Evolutionary conservation across 2,797 vertebrate genomes (phyloP).

Genomic region (Carduelis carduelis): DNA sequence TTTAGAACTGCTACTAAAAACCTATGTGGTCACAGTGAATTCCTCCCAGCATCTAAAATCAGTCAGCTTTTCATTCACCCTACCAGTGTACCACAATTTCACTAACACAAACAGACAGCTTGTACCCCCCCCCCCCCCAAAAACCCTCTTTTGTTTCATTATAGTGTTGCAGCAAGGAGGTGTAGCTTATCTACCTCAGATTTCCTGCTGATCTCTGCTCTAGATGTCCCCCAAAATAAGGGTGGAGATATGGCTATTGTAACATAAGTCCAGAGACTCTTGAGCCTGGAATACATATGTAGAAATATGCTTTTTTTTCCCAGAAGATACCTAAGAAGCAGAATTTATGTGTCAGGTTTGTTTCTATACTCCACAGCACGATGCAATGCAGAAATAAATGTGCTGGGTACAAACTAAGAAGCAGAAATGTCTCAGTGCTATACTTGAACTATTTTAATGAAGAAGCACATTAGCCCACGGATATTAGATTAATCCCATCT

Average conservation of each 20-base stretch:
- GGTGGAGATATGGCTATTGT: not conserved
- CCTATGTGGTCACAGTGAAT: not conserved
- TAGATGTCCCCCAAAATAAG: not conserved
- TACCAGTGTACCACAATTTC: not conserved
- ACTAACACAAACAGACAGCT: not conserved
- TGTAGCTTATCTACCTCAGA: not conserved
- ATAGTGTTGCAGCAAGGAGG: not conserved
- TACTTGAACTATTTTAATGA: not conserved
- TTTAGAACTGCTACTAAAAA: not conserved
- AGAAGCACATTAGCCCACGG: not conserved
- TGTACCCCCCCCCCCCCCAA: not conserved
- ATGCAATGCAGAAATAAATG: not conserved
- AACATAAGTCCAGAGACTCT: not conserved
- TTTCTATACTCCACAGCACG: not conserved
- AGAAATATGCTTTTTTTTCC: not conserved
- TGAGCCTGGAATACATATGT: not conserved
- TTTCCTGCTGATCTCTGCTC: not conserved
- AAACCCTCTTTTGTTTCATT: not conserved
- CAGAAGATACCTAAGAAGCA: not conserved
- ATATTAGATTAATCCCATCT: not conserved
- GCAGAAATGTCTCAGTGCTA: not conserved
- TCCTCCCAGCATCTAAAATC: not conserved
- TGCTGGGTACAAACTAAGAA: not conserved
- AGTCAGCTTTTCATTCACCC: not conserved
- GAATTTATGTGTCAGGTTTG: fast-evolving